phyloP scores from a whole-genome alignment of 2,113 vertebrate species.

The Amblyornis subalaris region DNA sequence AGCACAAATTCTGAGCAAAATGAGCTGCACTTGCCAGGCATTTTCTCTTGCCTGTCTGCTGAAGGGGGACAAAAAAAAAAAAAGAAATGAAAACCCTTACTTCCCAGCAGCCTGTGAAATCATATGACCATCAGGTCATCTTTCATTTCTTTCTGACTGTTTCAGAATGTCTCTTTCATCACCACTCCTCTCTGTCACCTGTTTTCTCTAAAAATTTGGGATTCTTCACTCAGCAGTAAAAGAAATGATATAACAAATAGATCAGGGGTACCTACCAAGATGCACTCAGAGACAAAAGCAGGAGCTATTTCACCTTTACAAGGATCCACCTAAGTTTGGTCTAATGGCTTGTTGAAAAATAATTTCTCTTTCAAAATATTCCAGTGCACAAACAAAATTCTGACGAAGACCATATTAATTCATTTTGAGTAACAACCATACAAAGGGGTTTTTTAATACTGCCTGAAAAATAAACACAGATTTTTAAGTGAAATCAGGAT shows the following conservation, averaged over 20 bases:
- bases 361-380: neutral
- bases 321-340: neutral
- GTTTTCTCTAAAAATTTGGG: neutral
- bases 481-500: neutral
- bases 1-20: neutral
- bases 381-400: neutral
- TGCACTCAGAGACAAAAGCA: neutral
- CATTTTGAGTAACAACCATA: neutral
- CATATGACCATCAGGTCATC: neutral
- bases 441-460: neutral
- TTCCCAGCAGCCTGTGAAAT: neutral
- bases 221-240: neutral
- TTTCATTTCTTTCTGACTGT: neutral
- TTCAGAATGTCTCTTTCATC: neutral
- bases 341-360: neutral
- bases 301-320: neutral
- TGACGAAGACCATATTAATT: neutral
- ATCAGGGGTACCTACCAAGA: neutral
- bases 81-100: neutral
- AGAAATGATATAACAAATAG: neutral
- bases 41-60: neutral
- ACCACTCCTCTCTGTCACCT: neutral
- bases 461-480: neutral
- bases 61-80: neutral
- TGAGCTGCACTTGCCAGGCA: neutral